Evolutionary conservation across 53 echinoderm and acorn worm species (phyloP).

Genomic region (Astropecten irregularis): DNA sequence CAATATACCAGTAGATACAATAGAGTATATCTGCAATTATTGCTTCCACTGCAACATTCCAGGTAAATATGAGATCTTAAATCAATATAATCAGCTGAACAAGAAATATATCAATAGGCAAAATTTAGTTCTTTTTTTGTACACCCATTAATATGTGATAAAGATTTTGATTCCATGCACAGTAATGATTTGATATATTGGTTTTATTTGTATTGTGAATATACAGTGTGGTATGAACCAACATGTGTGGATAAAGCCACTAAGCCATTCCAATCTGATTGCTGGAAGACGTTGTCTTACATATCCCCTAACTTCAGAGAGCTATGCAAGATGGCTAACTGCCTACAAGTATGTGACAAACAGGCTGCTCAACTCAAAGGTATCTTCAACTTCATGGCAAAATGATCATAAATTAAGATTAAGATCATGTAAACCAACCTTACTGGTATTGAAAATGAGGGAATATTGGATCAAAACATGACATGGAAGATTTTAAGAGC

Average conservation of each 20-base stretch:
- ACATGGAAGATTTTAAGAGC: too few relatives aligned
- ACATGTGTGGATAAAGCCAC: conserved; percentile 74
- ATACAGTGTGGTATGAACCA: conserved; percentile 96
- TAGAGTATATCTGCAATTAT: conserved; percentile 70
- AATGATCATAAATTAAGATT: not conserved
- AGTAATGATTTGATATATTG: too few relatives aligned
- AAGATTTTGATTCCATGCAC: too few relatives aligned
- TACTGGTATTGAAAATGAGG: too few relatives aligned
- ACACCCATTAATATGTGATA: too few relatives aligned
- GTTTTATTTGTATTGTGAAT: not conserved
- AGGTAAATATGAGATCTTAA: conserved; percentile 56
- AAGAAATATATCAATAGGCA: too few relatives aligned
- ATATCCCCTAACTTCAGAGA: conserved; percentile 93
- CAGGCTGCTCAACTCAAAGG: conserved; percentile 61
- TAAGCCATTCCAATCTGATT: conserved; percentile 78
- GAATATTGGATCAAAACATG: too few relatives aligned
- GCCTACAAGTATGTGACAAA: conserved; percentile 54
- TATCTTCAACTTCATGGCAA: too few relatives aligned
- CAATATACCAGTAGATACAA: conserved; percentile 77
- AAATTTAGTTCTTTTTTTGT: too few relatives aligned
- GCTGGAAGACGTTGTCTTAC: conserved; percentile 78
- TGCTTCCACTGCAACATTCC: conserved; percentile 70
- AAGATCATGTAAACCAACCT: not conserved
- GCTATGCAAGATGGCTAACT: conserved; percentile 75
- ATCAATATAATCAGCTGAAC: too few relatives aligned